These are phyloP conservation scores for Triplophysa yarkandensis DNA, from an alignment of 2,797 vertebrate genomes.

Conservation along the genomic window DNA sequence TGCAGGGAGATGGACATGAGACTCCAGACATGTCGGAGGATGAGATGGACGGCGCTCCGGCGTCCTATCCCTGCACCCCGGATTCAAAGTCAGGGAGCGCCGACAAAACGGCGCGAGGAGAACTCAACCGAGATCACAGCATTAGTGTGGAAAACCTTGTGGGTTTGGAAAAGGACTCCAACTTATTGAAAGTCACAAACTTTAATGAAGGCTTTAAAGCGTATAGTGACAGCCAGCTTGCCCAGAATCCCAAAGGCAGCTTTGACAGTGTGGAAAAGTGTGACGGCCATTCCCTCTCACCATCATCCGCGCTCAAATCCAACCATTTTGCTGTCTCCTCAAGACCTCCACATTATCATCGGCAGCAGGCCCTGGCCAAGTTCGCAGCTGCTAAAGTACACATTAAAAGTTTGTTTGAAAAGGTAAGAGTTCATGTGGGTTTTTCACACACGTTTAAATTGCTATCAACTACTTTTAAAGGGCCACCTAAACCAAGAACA, in stretches of 20 bases:
- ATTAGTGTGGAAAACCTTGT: constrained; percentile 69
- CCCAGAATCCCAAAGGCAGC: constrained; percentile 53
- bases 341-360: constrained; percentile 53
- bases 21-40: background rate
- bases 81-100: constrained; percentile 40
- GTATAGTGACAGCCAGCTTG: constrained; percentile 81
- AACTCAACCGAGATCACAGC: constrained; percentile 68
- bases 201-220: constrained; percentile 73
- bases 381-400: constrained; percentile 78
- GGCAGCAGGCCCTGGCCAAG: constrained; percentile 62
- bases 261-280: constrained; percentile 57
- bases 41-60: fast-evolving
- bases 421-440: constrained; percentile 60
- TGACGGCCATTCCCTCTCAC: constrained; percentile 21
- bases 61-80: constrained; percentile 34
- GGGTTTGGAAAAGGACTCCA: constrained; percentile 51
- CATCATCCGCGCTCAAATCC: constrained; percentile 45
- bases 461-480: too few relatives aligned
- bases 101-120: background rate
- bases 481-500: too few relatives aligned
- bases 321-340: constrained; percentile 38
- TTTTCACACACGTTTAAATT: too few relatives aligned
- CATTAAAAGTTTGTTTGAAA: constrained; percentile 77
- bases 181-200: constrained; percentile 58
- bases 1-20: constrained; percentile 34